Base-by-base conservation (phyloP, 2,888 invertebrate genomes). In the Ophioninae sp. region DNA sequence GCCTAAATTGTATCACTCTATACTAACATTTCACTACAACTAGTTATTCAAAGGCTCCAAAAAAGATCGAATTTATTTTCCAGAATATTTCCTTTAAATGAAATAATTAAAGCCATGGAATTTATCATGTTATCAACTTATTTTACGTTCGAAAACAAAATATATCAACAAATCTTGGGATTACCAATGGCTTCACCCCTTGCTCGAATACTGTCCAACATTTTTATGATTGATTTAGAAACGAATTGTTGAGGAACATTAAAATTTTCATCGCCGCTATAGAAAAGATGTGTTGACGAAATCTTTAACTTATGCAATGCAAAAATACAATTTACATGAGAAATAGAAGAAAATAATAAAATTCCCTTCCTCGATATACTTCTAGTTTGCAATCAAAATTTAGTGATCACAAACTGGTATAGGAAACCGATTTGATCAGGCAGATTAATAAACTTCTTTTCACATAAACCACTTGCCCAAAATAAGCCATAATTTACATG, bases 171-270 rank as follows among this genome's bases (percentile, higher is more conserved):
- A 64, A 64, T 64, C 1, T 62, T 50, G 2, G 73, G 62, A 5
- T 17, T 73, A 1, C 73, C 73, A 50, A 73, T 73, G 73, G 73
- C 62, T 3, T 73, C 73, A 21, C 62, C 73, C 17, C 39, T 72
- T 0, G 72, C 72, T 17, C 56, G 7, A 8, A 62, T 73, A 10
- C 30, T 73, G 50, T 73, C 73, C 3, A 41, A 73, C 44, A 44
- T 73, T 10, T 44, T 62, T 13, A 73, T 73, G 62, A 64, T 62
- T n/a, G 62, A 41, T 50, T 20, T 62, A 20, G 50, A 50, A 23
- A 23, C 39, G 20, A 21, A 62, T 8, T 62, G 20, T 62, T 39
- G 5, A 7, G 39, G n/a, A n/a, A n/a, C n/a, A n/a, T n/a, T n/a
- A n/a, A n/a, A n/a, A n/a, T 39, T 39, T 6, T 39, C 7, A 62